Conservation (phyloP, 37 sponge, comb jelly and placozoan species). For the Axinella damicornis region DNA sequence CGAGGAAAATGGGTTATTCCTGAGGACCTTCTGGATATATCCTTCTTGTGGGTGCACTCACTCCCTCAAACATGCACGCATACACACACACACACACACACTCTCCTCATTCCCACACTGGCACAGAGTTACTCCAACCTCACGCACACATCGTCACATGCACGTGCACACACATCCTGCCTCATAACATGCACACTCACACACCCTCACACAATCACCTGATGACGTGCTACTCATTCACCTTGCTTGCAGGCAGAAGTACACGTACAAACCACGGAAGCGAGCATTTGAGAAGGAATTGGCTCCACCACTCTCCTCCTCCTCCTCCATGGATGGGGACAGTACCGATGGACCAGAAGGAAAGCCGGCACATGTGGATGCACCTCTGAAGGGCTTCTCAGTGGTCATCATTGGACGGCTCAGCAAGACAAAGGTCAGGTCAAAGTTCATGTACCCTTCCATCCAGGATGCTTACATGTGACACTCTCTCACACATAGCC, state of each 20-base stretch:
- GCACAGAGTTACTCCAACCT: no score
- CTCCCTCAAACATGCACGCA: no score
- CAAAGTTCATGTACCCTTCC: neutral
- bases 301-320: slow-evolving; percentile 10
- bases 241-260: slow-evolving; percentile 52
- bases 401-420: slow-evolving; percentile 81
- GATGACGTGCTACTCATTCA: no score
- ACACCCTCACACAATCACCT: no score
- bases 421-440: slow-evolving; percentile 48
- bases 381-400: slow-evolving; percentile 71
- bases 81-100: no score
- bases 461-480: no score
- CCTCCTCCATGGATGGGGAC: neutral
- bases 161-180: slow-evolving; percentile 22
- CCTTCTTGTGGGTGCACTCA: slow-evolving; percentile 51
- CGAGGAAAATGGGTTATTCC: slow-evolving; percentile 80
- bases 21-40: slow-evolving; percentile 47
- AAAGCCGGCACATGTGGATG: slow-evolving; percentile 14
- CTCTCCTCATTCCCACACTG: no score
- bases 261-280: slow-evolving; percentile 44
- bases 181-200: no score
- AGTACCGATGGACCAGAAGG: slow-evolving; percentile 32
- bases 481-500: slow-evolving; percentile 22
- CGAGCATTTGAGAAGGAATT: slow-evolving; percentile 63
- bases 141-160: no score